A percentile compares a stretch with the other conserved stretches of the same genome.
Evolutionary conservation across 2,888 invertebrate species (phyloP).

Genomic region (Tiliacea aurago): DNA sequence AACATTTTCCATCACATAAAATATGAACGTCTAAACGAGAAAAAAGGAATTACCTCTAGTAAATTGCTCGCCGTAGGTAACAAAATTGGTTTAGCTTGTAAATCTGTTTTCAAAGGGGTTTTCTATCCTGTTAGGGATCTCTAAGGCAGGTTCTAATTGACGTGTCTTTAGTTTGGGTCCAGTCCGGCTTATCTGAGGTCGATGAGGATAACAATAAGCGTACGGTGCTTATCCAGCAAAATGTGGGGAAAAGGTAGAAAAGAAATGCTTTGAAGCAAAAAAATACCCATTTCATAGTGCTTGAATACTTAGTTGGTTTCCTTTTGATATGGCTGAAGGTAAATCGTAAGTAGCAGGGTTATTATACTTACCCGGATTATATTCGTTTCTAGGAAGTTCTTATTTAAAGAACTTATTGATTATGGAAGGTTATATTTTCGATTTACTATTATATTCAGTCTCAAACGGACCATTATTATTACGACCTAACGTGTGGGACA

Average conservation of each 20-base stretch:
- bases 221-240: not conserved
- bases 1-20: constrained; percentile 21
- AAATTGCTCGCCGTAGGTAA: constrained; percentile 44
- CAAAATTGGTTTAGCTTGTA: constrained; percentile 42
- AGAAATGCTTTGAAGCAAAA: not conserved
- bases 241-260: not conserved
- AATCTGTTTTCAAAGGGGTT: constrained; percentile 49
- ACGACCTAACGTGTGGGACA: too few species aligned
- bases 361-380: not conserved
- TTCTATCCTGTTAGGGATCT: constrained; percentile 21
- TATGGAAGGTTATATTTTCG: not conserved
- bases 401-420: not conserved
- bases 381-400: not conserved
- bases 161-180: constrained; percentile 50
- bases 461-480: not conserved
- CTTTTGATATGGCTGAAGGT: constrained; percentile 10
- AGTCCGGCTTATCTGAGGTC: constrained; percentile 26
- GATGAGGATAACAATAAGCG: constrained; percentile 29
- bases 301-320: constrained; percentile 11
- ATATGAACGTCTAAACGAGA: constrained; percentile 19
- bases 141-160: constrained; percentile 40
- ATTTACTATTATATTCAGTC: not conserved
- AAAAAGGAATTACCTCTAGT: constrained; percentile 29
- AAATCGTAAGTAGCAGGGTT: not conserved
- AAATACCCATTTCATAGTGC: constrained; percentile 18